Percentiles rank a stretch among this genome's conserved stretches.
Conservation (phyloP, 2,797 vertebrate genomes). For the Limosa lapponica region DNA sequence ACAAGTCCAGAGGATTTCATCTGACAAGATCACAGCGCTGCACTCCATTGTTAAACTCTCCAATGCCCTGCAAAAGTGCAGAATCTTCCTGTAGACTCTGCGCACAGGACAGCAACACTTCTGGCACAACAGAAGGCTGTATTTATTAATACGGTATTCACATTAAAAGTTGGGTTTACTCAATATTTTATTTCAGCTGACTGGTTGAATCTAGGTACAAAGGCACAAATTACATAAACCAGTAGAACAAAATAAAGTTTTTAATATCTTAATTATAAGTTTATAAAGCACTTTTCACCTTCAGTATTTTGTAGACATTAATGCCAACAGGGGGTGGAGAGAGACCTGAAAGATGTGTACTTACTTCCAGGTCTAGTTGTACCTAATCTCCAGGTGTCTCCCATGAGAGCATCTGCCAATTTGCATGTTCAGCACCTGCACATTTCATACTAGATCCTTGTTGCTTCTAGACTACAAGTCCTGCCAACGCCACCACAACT, state of each 20-base stretch:
- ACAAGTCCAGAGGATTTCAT: not conserved
- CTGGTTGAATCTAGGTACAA: not conserved
- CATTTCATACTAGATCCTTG: not conserved
- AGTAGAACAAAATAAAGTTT: not conserved
- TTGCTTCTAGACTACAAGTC: not conserved
- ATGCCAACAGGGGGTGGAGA: not conserved
- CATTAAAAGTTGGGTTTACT: not conserved
- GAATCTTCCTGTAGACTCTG: not conserved
- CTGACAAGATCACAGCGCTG: not conserved
- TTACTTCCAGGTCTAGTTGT: not conserved
- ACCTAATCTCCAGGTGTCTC: not conserved
- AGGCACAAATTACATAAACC: not conserved
- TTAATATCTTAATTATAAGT: not conserved
- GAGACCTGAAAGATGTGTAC: not conserved
- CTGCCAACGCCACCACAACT: not conserved
- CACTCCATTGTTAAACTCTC: not conserved
- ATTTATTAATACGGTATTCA: not conserved
- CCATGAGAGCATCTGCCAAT: not conserved
- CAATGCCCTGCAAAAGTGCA: not conserved
- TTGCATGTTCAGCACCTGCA: not conserved
- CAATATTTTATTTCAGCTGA: not conserved
- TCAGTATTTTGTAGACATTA: not conserved
- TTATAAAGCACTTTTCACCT: not conserved
- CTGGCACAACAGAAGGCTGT: not conserved
- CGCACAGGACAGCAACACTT: not conserved